Evolutionary conservation across 2,888 invertebrate species (phyloP), one percentile per base, ranked within the genome.

Genomic region (Timandra comae): DNA sequence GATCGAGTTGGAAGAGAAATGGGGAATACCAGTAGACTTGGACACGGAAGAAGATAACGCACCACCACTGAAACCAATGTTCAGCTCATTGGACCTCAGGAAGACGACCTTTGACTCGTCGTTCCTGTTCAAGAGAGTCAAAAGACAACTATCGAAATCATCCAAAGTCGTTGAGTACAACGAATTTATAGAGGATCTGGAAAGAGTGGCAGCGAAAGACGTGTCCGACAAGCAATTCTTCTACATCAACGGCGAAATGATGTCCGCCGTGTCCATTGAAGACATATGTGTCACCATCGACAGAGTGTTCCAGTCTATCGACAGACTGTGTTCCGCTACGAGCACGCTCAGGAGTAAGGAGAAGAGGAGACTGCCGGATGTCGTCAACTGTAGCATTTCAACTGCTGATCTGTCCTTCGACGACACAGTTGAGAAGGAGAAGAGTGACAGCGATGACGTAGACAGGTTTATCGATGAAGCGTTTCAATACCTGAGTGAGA

Each of bases 91-190:
- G 10, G 79, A 82, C 31, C 40, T 77, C 7, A 55, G 61, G 32
- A 65, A 60, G 39, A 65, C 75, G 0, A 82, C 82, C 0, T 82
- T 82, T 41, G 77, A 81, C 33, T 82, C 82, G 0, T 70, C 80
- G 0, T 71, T 68, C 7, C 48, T 81, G 1, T 59, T 78, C 29
- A 74, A 73, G 29, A 77, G 72, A 45, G 64, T 72, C 0, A 58
- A 65, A 11, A 62, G 60, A 13, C n/a, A n/a, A n/a, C n/a, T n/a
- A n/a, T n/a, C n/a, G n/a, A 80, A 73, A 33, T 47, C 49, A 20
- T 62, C 67, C 2, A 62, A 68, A 1, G 40, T 52, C 0, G 13
- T 74, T 8, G 64, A 77, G 12, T 81, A 82, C 29, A 63, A 71
- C 2, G 69, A 80, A 0, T 82, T 82, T 25, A 41, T 80, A 2